Conservation (phyloP, 2,888 invertebrate genomes). For the Hartigia nigra region DNA sequence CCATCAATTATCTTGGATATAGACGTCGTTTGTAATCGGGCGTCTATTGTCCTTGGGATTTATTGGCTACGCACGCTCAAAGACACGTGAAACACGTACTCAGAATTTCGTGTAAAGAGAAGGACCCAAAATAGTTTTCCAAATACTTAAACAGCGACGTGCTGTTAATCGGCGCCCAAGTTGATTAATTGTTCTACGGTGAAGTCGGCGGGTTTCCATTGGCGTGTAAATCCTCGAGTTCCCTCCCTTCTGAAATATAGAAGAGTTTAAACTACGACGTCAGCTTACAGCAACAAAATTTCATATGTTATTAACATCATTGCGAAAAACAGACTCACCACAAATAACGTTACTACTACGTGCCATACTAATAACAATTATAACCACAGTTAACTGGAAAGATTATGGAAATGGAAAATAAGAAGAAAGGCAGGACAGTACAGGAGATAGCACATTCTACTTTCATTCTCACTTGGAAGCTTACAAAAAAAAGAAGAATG, state of each 20-base stretch:
- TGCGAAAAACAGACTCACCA: background rate
- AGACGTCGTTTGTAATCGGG: background rate
- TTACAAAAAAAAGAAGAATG: background rate
- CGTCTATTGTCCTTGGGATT: background rate
- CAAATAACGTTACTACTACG: background rate
- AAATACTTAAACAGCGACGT: background rate
- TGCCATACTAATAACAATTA: background rate
- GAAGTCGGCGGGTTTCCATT: constrained; percentile 28
- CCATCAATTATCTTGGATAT: background rate
- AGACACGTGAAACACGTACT: background rate
- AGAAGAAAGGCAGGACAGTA: background rate
- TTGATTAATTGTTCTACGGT: background rate
- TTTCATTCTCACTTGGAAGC: background rate
- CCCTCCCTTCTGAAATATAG: constrained; percentile 34
- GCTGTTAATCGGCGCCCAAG: constrained; percentile 3
- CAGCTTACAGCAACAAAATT: background rate
- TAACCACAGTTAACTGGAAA: background rate
- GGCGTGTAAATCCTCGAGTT: constrained; percentile 30
- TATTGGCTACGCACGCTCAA: background rate
- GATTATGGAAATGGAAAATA: constrained; percentile 1
- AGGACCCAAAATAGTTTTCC: background rate
- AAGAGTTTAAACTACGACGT: constrained; percentile 12
- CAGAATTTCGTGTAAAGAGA: background rate
- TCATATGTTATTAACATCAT: background rate
- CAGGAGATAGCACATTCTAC: background rate